Conservation (phyloP, 1,140 invertebrate genomes). For the Drosophila bocki region DNA sequence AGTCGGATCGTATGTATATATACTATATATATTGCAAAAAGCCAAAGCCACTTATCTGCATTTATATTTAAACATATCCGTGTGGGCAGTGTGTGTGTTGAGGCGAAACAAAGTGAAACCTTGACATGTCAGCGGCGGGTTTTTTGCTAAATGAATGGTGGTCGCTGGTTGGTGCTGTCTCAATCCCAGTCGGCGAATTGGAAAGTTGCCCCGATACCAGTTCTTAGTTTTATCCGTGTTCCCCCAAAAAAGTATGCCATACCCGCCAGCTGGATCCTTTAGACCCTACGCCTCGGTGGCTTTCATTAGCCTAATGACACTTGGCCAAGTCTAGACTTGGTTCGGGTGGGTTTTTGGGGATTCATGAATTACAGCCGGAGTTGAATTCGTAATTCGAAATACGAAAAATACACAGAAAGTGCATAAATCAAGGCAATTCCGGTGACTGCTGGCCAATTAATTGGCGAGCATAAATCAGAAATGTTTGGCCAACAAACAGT, state of each 20-base stretch:
- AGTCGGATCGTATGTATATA: background rate
- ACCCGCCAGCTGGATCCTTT: conserved; percentile 15
- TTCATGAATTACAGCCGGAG: conserved; percentile 15
- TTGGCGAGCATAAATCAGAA: conserved; percentile 66
- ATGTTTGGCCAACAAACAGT: conserved; percentile 23
- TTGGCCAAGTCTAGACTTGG: conserved; percentile 67
- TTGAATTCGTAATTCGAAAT: conserved; percentile 12
- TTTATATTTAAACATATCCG: conserved; percentile 60
- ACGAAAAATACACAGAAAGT: conserved; percentile 5
- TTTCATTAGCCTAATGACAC: conserved; percentile 74
- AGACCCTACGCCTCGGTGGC: conserved; percentile 28
- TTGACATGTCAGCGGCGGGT: conserved; percentile 47
- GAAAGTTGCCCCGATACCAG: conserved; percentile 34
- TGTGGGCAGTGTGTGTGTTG: conserved; percentile 56
- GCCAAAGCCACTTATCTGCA: conserved; percentile 34
- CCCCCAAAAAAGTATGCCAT: conserved; percentile 40
- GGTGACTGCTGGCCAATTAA: conserved; percentile 56
- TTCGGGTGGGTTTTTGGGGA: conserved; percentile 22
- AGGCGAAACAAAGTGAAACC: conserved; percentile 37
- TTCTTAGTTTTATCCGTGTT: background rate
- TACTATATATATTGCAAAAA: conserved; percentile 14
- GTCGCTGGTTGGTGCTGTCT: background rate
- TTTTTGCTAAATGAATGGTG: conserved; percentile 28
- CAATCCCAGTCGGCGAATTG: conserved; percentile 28
- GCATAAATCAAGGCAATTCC: conserved; percentile 48